phyloP scores from a whole-genome alignment of 2,888 invertebrate species.

The Stramonita haemastoma region DNA sequence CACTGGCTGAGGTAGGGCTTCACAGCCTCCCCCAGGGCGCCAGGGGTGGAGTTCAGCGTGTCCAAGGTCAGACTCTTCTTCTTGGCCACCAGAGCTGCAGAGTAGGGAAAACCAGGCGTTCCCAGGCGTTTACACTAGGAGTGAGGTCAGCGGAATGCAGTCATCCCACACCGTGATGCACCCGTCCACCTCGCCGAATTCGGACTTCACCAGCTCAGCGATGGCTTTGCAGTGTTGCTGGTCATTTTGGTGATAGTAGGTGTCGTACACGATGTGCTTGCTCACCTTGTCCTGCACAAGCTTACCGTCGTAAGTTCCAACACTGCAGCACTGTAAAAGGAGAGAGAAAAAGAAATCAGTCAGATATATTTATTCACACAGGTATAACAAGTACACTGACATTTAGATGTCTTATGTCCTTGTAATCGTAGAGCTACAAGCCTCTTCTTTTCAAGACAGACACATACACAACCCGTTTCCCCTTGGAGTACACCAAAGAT shows the following conservation, averaged over 20 bases:
- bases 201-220: constrained; percentile 45
- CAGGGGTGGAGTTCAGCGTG: neutral
- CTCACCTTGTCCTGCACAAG: constrained; percentile 47
- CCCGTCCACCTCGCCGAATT: constrained; percentile 53
- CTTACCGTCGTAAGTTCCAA: neutral
- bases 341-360: neutral
- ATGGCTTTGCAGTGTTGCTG: constrained; percentile 53
- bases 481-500: no score
- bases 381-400: no score
- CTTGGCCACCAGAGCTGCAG: neutral
- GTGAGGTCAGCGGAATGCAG: constrained; percentile 59
- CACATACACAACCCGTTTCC: no score
- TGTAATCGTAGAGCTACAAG: no score
- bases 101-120: constrained; percentile 43
- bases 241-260: constrained; percentile 54
- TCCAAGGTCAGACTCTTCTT: constrained; percentile 7
- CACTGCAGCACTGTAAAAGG: neutral
- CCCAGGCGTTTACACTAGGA: constrained; percentile 51
- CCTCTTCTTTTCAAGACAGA: no score
- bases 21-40: neutral
- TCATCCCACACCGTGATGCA: constrained; percentile 65
- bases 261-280: constrained; percentile 54
- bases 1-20: neutral
- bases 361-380: no score
- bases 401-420: no score